Conservation (phyloP, 2,113 vertebrate species). For the Vulpes vulpes region DNA sequence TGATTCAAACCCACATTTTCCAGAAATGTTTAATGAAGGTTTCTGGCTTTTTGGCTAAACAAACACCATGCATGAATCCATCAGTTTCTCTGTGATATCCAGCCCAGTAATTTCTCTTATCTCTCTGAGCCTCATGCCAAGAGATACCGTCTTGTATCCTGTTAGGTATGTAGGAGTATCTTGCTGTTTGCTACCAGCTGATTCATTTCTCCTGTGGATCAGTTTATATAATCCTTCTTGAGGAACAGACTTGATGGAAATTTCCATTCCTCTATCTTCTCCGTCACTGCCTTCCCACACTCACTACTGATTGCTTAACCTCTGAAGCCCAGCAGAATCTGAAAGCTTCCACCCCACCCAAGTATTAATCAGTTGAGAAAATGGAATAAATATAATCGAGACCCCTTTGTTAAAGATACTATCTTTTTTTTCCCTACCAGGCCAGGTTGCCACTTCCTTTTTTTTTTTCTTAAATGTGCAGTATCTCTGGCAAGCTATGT, state of each 20-base stretch:
- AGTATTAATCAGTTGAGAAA: not conserved
- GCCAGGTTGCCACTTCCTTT: not conserved
- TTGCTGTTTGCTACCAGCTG: not conserved
- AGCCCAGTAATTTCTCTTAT: not conserved
- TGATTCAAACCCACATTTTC: slow-evolving; percentile 54
- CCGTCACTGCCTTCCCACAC: not conserved
- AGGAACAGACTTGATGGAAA: not conserved
- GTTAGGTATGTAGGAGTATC: not conserved
- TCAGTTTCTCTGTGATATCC: not conserved
- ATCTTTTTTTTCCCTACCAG: not conserved
- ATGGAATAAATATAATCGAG: not conserved
- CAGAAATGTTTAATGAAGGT: slow-evolving; percentile 62
- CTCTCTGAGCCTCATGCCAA: not conserved
- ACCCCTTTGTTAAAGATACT: not conserved
- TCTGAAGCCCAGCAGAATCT: not conserved
- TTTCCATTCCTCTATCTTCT: not conserved
- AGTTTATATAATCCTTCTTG: not conserved
- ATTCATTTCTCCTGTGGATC: not conserved
- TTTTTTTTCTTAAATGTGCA: not conserved
- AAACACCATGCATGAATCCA: not conserved
- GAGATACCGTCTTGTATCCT: not conserved
- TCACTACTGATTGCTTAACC: not conserved
- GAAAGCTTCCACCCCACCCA: not conserved
- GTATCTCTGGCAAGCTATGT: not conserved
- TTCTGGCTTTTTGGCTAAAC: slow-evolving; percentile 53